phyloP scores from a whole-genome alignment of 2,888 invertebrate genomes.

The Amblyteles armatorius region DNA sequence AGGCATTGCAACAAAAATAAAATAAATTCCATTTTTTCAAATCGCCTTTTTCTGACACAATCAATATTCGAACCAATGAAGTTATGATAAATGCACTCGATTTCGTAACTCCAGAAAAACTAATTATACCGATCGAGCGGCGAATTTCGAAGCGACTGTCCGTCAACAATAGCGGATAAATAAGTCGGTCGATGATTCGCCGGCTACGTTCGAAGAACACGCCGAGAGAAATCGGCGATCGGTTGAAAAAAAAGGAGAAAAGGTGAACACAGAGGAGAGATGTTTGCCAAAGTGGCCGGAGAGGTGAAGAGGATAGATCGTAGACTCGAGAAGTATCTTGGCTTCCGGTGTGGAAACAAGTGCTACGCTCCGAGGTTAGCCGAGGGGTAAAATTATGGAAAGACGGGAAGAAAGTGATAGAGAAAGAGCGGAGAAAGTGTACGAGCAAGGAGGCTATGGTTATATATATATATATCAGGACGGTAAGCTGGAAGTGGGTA shows the following conservation, averaged over 20 bases:
- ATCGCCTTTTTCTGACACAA: not conserved
- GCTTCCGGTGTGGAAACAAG: constrained; percentile 51
- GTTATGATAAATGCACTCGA: not conserved
- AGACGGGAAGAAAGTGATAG: constrained; percentile 45
- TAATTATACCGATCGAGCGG: not conserved
- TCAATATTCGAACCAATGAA: too few relatives aligned
- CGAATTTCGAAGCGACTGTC: not conserved
- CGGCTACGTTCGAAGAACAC: not conserved
- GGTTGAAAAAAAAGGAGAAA: constrained; percentile 25
- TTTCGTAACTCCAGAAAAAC: not conserved
- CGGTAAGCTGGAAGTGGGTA: constrained; percentile 80
- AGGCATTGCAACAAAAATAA: not conserved
- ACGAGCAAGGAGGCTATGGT: constrained; percentile 46
- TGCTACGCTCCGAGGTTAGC: constrained; percentile 49
- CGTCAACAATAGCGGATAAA: not conserved
- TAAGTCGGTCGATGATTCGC: not conserved
- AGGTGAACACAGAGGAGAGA: constrained; percentile 40
- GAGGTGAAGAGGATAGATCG: constrained; percentile 48
- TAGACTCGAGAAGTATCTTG: constrained; percentile 57
- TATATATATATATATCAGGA: constrained; percentile 32
- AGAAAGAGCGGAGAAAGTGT: constrained; percentile 46
- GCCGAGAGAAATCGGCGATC: not conserved
- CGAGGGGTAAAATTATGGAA: constrained; percentile 64
- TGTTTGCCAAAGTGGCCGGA: constrained; percentile 42
- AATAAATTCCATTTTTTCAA: not conserved